These are phyloP conservation scores for Capitulum mitella DNA, from an alignment of 2,888 invertebrate genomes.

Conservation along the genomic window DNA sequence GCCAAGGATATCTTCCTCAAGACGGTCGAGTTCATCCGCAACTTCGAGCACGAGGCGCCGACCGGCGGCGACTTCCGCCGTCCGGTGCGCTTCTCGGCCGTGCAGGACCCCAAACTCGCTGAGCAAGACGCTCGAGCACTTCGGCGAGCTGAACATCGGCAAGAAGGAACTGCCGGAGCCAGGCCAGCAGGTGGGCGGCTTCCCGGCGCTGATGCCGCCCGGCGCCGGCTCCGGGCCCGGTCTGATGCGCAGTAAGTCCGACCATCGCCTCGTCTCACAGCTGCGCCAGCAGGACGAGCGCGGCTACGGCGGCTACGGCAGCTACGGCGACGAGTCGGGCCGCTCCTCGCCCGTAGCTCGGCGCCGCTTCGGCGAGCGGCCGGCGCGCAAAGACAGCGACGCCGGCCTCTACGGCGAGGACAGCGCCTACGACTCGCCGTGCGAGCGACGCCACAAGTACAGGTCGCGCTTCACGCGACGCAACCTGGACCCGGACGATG, in stretches of 20 bases:
- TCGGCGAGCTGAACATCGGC: constrained; percentile 83
- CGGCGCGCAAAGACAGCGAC: constrained; percentile 28
- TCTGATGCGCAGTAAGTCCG: constrained; percentile 85
- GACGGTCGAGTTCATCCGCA: constrained; percentile 86
- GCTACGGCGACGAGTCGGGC: constrained; percentile 49
- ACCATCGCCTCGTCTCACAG: constrained; percentile 80
- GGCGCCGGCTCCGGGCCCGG: neutral
- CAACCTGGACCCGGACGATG: constrained; percentile 34
- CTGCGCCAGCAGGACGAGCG: constrained; percentile 68
- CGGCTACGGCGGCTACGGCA: constrained; percentile 50
- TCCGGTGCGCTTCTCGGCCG: constrained; percentile 75
- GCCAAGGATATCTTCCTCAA: constrained; percentile 93
- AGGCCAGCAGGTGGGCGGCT: neutral
- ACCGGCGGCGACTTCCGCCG: constrained; percentile 64
- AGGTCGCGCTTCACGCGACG: constrained; percentile 60
- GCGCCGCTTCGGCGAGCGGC: constrained; percentile 64
- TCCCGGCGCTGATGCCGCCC: constrained; percentile 26
- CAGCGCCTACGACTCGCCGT: constrained; percentile 31
- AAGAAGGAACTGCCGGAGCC: constrained; percentile 38
- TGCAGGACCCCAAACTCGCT: constrained; percentile 79
- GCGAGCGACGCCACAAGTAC: constrained; percentile 39
- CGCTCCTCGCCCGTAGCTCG: constrained; percentile 58
- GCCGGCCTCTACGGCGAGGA: constrained; percentile 28
- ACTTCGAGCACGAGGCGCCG: constrained; percentile 81
- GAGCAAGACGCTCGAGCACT: constrained; percentile 73